phyloP scores from a whole-genome alignment of 2,113 vertebrate species.

The Pachyramphus minor region DNA sequence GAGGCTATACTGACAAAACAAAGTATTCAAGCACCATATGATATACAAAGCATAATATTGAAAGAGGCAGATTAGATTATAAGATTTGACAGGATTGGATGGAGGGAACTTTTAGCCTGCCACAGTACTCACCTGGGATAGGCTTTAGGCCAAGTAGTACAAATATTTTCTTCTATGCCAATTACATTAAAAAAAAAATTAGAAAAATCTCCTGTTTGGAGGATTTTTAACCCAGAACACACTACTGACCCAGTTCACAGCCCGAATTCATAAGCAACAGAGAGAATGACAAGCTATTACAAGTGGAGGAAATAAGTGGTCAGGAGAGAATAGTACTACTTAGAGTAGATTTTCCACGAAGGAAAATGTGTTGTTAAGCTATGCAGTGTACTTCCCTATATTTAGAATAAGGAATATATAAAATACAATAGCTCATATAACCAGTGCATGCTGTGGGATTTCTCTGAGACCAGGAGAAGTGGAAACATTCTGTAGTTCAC shows the following conservation, averaged over 20 bases:
- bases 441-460: neutral
- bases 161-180: neutral
- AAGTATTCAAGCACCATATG: conserved; percentile 3
- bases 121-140: conserved; percentile 1
- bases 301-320: neutral
- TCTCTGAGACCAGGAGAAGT: conserved; percentile 34
- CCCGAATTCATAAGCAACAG: neutral
- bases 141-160: neutral
- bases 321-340: conserved; percentile 18
- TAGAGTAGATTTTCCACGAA: conserved; percentile 29
- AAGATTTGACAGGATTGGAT: neutral
- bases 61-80: conserved; percentile 36
- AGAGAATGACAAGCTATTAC: conserved; percentile 18
- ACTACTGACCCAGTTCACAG: neutral
- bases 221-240: neutral
- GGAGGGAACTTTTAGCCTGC: conserved; percentile 1
- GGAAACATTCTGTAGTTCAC: conserved; percentile 32
- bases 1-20: neutral
- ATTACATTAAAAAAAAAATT: neutral
- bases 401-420: conserved; percentile 23
- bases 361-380: neutral
- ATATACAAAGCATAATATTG: conserved; percentile 1
- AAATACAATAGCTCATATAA: conserved; percentile 34
- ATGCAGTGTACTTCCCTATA: neutral
- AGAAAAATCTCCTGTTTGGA: neutral